These are phyloP conservation scores for Mimachlamys varia DNA, from an alignment of 2,888 invertebrate genomes.

Conservation along the genomic window DNA sequence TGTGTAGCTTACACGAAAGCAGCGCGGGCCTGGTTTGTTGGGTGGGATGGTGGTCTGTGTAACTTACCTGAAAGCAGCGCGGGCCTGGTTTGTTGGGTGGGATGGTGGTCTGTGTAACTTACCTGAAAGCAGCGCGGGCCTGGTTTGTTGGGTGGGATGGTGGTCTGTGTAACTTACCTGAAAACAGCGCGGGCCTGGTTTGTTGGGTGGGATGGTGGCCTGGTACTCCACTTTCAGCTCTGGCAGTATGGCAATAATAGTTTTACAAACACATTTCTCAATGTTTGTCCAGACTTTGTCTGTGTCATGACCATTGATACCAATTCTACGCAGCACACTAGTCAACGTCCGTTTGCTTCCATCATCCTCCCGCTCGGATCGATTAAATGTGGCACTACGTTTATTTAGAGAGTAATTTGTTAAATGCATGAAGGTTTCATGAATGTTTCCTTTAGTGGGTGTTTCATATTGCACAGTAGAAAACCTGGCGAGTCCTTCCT, in stretches of 20 bases:
- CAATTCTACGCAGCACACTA: slow-evolving; percentile 80
- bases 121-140: no score
- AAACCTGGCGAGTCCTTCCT: slow-evolving; percentile 82
- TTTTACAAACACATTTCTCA: slow-evolving; percentile 82
- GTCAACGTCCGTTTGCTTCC: slow-evolving; percentile 82
- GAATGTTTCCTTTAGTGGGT: slow-evolving; percentile 81
- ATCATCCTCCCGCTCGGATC: slow-evolving; percentile 78
- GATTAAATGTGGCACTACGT: slow-evolving; percentile 80
- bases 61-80: no score
- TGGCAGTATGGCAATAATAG: slow-evolving; percentile 82
- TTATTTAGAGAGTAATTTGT: slow-evolving; percentile 84
- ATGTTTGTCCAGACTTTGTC: slow-evolving; percentile 81
- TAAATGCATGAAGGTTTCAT: slow-evolving; percentile 82
- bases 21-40: slow-evolving; percentile 79
- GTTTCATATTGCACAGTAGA: slow-evolving; percentile 82
- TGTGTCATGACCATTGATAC: slow-evolving; percentile 78
- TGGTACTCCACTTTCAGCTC: slow-evolving; percentile 81
- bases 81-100: slow-evolving; percentile 80
- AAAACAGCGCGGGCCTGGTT: slow-evolving; percentile 82
- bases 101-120: slow-evolving; percentile 74
- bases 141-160: slow-evolving; percentile 78
- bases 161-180: slow-evolving; percentile 79
- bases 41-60: slow-evolving; percentile 77
- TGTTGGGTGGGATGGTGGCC: slow-evolving; percentile 77
- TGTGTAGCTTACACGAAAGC: no score